Evolutionary conservation across 2,888 invertebrate species (phyloP), one percentile per base, ranked within the genome.

Genomic region (Troides helena): DNA sequence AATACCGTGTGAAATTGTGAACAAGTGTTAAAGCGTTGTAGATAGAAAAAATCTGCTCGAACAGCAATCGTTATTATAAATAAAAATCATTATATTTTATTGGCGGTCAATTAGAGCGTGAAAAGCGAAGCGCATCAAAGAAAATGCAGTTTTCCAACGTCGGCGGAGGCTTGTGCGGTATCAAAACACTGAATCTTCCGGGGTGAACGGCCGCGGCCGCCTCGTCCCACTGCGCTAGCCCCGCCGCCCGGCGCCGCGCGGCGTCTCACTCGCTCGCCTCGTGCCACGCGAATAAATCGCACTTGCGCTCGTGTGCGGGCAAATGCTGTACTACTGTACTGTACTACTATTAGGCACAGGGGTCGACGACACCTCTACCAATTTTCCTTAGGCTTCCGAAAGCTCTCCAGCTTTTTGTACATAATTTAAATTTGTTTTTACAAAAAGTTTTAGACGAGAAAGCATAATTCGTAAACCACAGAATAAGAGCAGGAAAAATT

Each of bases 141-240:
- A 92, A 92, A 92, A 92, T 90, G 88, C 88, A 90, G 88, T 90
- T 92, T 92, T 90, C 88, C 88, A 89, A 79, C 83, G 82, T 79
- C 80, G 79, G 75, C 80, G 83, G 85, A 90, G 90, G 91, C 89
- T 90, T 83, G 83, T 81, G 86, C 86, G 87, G 88, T 91, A 92
- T 92, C 92, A 92, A 92, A 92, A 93, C 92, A 93, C 86, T 91
- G 91, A 86, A 91, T 93, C 89, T 92, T 91, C 90, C 92, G 92
- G 91, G 93, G 92, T 93, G 87, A 90, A 90, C 82, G 92, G 79
- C 91, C 92, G 80, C 78, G 74, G 78, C 78, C 75, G 80, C 83
- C 83, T 82, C 85, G 82, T 82, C 80, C 82, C 85, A 82, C 85
- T 82, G 80, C 83, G 80, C 81, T 82, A 82, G 81, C 82, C 82